phyloP scores from a whole-genome alignment of 2,113 vertebrate genomes.

The Corythaeola cristata region DNA sequence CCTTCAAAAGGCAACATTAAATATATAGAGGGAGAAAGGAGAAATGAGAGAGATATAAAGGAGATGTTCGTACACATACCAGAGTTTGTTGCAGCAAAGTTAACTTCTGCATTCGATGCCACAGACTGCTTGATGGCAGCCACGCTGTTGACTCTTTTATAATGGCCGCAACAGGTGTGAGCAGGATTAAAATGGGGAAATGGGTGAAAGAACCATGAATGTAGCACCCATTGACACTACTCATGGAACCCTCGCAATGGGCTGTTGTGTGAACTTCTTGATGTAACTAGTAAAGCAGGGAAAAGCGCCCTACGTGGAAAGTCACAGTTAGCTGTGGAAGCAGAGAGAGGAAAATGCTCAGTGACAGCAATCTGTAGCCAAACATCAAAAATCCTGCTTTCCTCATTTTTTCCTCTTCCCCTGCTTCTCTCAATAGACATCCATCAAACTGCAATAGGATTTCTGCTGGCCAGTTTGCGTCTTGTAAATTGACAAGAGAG shows the following conservation, averaged over 20 bases:
- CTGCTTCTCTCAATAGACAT: not conserved
- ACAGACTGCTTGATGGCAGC: not conserved
- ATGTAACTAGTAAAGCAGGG: not conserved
- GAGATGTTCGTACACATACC: not conserved
- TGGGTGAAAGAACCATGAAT: not conserved
- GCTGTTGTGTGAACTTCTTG: not conserved
- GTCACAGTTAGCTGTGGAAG: not conserved
- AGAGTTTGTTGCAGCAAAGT: not conserved
- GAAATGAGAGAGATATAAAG: not conserved
- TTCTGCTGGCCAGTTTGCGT: constrained; percentile 29
- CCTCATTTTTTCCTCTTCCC: not conserved
- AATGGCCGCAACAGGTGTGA: not conserved
- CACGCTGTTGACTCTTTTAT: not conserved
- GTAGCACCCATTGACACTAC: not conserved
- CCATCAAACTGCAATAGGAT: constrained; percentile 18
- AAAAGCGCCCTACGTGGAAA: not conserved
- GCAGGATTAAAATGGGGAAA: not conserved
- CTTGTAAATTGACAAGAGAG: not conserved
- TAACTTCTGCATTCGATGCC: not conserved
- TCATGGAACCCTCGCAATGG: accelerated
- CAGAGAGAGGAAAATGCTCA: not conserved
- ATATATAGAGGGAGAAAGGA: not conserved
- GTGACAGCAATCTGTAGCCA: not conserved
- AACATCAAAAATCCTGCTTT: not conserved
- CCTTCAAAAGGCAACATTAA: not conserved